Evolutionary conservation across 92 coral and sea anemone genomes (phyloP).

Genomic region (Phenganax subtilis): DNA sequence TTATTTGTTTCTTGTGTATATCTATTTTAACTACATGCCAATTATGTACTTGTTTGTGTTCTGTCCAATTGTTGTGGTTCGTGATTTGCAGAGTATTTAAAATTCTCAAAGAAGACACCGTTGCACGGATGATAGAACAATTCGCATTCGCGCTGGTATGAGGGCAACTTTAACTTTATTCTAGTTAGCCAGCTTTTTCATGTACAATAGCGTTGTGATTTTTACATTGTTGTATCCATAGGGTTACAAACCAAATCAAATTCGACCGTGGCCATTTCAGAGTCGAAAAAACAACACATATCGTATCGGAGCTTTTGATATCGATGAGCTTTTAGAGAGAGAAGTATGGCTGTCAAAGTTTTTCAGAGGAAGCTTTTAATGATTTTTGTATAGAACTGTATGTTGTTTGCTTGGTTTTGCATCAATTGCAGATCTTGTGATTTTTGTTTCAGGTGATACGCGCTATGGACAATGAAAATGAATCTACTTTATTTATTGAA

Average conservation of each 20-base stretch:
- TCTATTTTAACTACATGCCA: not conserved
- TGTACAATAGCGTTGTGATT: not conserved
- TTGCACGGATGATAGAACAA: constrained; percentile 70
- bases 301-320: constrained; percentile 70
- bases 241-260: constrained; percentile 90
- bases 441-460: constrained; percentile 55
- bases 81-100: constrained; percentile 63
- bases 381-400: not conserved
- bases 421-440: not conserved
- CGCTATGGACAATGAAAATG: constrained; percentile 58
- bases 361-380: not conserved
- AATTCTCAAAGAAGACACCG: constrained; percentile 75
- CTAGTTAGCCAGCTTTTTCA: not conserved
- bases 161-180: not conserved
- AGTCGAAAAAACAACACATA: constrained; percentile 82
- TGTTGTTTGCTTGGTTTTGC: not conserved
- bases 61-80: not conserved
- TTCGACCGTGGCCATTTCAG: constrained; percentile 96
- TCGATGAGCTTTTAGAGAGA: constrained; percentile 58
- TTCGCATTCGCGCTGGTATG: constrained; percentile 90
- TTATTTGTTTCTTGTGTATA: no score
- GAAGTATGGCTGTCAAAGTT: constrained; percentile 45
- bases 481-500: constrained; percentile 73
- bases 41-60: not conserved
- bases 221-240: constrained; percentile 14